A percentile compares a stretch with the other conserved stretches of the same genome.
These are phyloP conservation scores for Microctenopoma steveboyesi DNA, from an alignment of 2,797 vertebrate species.

Conservation along the genomic window DNA sequence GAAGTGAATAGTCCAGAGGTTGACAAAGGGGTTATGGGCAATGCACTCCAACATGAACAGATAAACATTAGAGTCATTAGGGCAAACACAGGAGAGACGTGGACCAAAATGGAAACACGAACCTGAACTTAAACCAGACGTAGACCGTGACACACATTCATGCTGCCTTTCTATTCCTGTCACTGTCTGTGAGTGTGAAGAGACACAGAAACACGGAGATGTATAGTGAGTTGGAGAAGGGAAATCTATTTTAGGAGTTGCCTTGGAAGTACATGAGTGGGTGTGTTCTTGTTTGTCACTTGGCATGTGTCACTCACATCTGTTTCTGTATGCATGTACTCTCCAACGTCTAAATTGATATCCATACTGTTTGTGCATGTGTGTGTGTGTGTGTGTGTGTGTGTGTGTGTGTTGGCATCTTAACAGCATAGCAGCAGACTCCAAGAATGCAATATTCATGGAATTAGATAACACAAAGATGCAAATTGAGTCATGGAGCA, in stretches of 20 bases:
- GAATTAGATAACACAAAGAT: constrained; percentile 56
- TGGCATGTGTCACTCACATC: constrained; percentile 21
- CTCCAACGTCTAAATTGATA: constrained; percentile 39
- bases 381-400: neutral
- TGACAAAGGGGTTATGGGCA: no score
- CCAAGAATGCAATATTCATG: constrained; percentile 69
- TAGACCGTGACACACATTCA: constrained; percentile 2
- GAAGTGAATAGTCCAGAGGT: no score
- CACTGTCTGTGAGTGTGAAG: neutral
- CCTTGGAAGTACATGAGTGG: constrained; percentile 16
- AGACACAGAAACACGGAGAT: neutral
- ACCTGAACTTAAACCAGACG: no score
- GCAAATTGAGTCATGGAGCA: constrained; percentile 53
- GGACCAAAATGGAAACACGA: no score
- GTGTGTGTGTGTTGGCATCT: constrained; percentile 7
- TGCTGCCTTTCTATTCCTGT: constrained; percentile 5
- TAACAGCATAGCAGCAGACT: constrained; percentile 43
- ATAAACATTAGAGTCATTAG: no score
- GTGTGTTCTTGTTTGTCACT: constrained; percentile 24
- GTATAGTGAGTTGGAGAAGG: neutral
- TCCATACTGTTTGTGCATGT: neutral
- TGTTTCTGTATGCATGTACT: constrained; percentile 7
- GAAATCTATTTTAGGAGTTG: constrained; percentile 35
- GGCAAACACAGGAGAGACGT: no score
- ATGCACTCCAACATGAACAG: no score